These are phyloP conservation scores for Syrrhaptes paradoxus DNA, from an alignment of 2,113 vertebrate genomes.

Conservation along the genomic window DNA sequence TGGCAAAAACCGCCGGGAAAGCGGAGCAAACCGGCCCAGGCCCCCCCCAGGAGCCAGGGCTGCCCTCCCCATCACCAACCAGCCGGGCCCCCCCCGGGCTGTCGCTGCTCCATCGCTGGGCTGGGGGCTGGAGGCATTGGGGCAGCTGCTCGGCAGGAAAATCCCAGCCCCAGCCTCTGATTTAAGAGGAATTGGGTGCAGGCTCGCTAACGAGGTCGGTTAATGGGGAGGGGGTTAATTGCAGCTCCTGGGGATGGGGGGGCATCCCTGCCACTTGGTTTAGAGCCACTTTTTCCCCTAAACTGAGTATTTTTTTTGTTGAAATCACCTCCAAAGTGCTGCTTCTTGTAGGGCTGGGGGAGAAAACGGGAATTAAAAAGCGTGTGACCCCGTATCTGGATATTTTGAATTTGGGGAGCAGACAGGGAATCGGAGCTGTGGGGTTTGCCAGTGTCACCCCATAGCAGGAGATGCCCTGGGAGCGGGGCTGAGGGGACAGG, in stretches of 20 bases:
- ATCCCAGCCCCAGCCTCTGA: neutral
- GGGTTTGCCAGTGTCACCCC: neutral
- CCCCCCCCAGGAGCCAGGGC: neutral
- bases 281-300: accelerated
- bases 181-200: neutral
- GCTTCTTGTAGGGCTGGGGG: neutral
- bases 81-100: neutral
- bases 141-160: slow-evolving; percentile 32
- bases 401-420: accelerated
- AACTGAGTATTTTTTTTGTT: neutral
- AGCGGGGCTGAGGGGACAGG: neutral
- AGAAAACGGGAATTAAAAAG: neutral
- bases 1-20: neutral
- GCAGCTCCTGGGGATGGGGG: neutral
- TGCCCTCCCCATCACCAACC: neutral
- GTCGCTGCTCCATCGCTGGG: neutral
- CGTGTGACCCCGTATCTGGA: accelerated
- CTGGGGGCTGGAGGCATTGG: neutral
- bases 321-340: neutral
- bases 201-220: neutral
- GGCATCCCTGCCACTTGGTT: neutral
- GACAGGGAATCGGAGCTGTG: neutral
- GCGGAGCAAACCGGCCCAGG: neutral
- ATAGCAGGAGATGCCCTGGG: neutral
- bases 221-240: neutral